Conservation (phyloP, 2,888 invertebrate genomes). For the Tipula helvola region DNA sequence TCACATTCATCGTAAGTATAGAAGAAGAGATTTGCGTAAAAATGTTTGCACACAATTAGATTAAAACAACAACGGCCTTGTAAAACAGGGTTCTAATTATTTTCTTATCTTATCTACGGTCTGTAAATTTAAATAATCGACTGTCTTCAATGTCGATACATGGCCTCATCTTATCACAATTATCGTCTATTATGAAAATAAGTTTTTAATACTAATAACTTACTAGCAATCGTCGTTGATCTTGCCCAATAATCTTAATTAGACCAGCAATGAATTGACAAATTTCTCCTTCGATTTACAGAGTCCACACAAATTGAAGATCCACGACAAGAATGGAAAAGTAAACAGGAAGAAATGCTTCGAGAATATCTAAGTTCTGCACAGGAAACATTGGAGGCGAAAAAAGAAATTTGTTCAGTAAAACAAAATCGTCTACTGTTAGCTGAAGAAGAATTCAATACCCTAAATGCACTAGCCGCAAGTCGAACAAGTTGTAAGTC, state of each 20-base stretch:
- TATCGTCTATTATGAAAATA: background rate
- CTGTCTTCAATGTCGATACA: background rate
- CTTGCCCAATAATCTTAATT: background rate
- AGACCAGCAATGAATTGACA: background rate
- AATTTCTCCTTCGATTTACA: slow-evolving; percentile 29
- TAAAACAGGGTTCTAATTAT: background rate
- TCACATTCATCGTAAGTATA: slow-evolving; percentile 83
- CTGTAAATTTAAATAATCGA: background rate
- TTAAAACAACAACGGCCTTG: background rate
- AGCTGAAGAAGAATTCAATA: slow-evolving; percentile 93
- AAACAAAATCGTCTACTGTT: slow-evolving; percentile 87
- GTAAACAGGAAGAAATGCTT: slow-evolving; percentile 93
- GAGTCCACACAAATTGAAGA: slow-evolving; percentile 95
- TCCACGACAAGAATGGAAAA: slow-evolving; percentile 92
- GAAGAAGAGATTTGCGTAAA: too few species aligned
- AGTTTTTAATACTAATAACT: too few species aligned
- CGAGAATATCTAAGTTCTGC: slow-evolving; percentile 92
- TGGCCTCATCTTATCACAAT: background rate
- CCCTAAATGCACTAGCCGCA: slow-evolving; percentile 78
- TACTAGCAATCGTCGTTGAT: background rate
- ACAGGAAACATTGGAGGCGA: slow-evolving; percentile 90
- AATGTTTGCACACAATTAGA: background rate
- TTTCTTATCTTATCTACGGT: background rate
- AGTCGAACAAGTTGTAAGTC: slow-evolving; percentile 78
- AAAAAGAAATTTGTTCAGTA: slow-evolving; percentile 91